Percentiles rank a stretch among this genome's conserved stretches.
Evolutionary conservation across 2,888 invertebrate species (phyloP).

Genomic region (Fabriciana adippe): DNA sequence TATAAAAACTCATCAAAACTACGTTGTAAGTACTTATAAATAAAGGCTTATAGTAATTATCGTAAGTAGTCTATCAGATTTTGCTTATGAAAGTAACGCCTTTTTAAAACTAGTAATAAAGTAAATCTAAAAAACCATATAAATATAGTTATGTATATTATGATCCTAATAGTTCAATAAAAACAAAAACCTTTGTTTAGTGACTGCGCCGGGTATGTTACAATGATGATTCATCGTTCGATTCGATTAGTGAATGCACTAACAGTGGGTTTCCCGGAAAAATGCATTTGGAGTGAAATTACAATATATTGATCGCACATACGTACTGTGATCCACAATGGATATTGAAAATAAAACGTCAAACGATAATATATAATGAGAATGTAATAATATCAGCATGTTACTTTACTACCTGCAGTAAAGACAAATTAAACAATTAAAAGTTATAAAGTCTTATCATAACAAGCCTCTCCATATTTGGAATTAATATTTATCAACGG

Average conservation of each 20-base stretch:
- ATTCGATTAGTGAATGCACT: slow-evolving; percentile 55
- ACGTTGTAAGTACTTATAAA: too few relatives aligned
- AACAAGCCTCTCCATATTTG: too few relatives aligned
- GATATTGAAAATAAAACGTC: background rate
- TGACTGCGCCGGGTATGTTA: slow-evolving; percentile 62
- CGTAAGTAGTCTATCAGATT: too few relatives aligned
- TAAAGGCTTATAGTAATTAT: too few relatives aligned
- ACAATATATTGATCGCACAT: slow-evolving; percentile 27
- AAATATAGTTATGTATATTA: too few relatives aligned
- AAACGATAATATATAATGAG: background rate
- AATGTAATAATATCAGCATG: background rate
- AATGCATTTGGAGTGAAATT: slow-evolving; percentile 35
- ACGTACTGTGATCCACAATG: background rate
- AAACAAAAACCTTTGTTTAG: slow-evolving; percentile 49
- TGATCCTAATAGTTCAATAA: background rate
- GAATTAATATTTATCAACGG: too few relatives aligned
- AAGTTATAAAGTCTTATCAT: too few relatives aligned
- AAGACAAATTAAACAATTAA: too few relatives aligned
- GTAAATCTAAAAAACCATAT: too few relatives aligned
- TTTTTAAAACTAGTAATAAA: too few relatives aligned
- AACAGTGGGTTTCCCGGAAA: slow-evolving; percentile 60
- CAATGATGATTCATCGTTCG: slow-evolving; percentile 73
- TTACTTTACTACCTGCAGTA: slow-evolving; percentile 6
- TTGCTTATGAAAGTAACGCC: too few relatives aligned
- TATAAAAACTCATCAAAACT: too few relatives aligned